Percentiles rank a stretch among this genome's conserved stretches.
phyloP scores from a whole-genome alignment of 2,888 invertebrate genomes.

The Rotaria sp. region DNA sequence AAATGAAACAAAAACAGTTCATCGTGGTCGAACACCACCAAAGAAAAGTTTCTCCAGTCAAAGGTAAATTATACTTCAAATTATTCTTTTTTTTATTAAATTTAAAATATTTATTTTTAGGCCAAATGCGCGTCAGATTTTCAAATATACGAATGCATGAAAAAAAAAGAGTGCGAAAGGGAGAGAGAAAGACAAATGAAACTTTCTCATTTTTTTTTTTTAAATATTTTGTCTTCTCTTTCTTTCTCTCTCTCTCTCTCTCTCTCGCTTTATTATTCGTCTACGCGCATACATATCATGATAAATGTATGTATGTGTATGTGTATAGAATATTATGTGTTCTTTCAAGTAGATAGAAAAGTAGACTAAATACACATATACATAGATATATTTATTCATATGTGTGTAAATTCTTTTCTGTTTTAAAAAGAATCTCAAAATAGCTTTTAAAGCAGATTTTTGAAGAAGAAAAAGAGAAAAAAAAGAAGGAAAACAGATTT shows the following conservation, averaged over 20 bases:
- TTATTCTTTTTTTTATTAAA: no score
- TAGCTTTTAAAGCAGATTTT: neutral
- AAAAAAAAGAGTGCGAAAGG: neutral
- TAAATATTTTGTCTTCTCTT: neutral
- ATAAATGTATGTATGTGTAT: neutral
- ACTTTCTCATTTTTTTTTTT: neutral
- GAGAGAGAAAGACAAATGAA: neutral
- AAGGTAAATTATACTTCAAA: neutral
- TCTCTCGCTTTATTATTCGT: neutral
- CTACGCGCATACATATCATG: neutral
- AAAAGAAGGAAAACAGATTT: no score
- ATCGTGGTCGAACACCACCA: neutral
- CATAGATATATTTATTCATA: neutral
- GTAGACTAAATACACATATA: neutral
- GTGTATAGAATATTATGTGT: neutral
- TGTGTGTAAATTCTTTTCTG: neutral
- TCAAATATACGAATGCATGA: constrained; percentile 22
- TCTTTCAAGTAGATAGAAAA: constrained; percentile 12
- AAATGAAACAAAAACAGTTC: neutral
- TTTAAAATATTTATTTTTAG: neutral
- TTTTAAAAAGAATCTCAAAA: neutral
- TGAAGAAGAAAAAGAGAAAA: neutral
- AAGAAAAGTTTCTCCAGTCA: constrained; percentile 21
- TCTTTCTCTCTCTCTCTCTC: neutral
- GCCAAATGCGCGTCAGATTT: constrained; percentile 12